Conservation (phyloP, 1,140 invertebrate species). For the Sycobia sp. region DNA sequence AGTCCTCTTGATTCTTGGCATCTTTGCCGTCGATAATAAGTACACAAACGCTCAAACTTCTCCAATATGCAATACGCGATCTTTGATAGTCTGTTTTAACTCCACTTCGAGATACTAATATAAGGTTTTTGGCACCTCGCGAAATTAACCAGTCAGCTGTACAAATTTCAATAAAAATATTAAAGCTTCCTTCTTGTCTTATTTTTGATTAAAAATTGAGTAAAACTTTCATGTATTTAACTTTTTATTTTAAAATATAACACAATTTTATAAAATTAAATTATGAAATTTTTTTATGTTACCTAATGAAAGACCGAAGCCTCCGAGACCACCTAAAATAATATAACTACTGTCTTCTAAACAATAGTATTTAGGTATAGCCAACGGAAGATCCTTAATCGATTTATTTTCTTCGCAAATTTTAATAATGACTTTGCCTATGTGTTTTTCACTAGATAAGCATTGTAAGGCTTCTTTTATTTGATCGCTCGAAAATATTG, state of each 20-base stretch:
- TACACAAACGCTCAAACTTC: conserved; percentile 61
- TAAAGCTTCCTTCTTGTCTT: too few species aligned
- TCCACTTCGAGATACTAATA: conserved; percentile 74
- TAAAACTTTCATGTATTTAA: too few species aligned
- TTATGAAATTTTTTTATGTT: background rate
- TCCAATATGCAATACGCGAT: conserved; percentile 60
- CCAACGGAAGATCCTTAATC: conserved; percentile 46
- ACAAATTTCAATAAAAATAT: background rate
- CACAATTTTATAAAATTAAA: too few species aligned
- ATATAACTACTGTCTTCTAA: conserved; percentile 57
- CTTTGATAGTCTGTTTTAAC: conserved; percentile 74
- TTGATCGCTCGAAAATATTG: conserved; percentile 57
- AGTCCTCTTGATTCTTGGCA: conserved; percentile 58
- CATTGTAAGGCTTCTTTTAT: conserved; percentile 62
- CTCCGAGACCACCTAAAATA: conserved; percentile 74
- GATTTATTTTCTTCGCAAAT: conserved; percentile 58
- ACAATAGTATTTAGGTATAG: conserved; percentile 65
- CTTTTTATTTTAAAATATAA: too few species aligned
- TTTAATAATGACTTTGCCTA: conserved; percentile 76
- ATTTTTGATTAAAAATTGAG: too few species aligned
- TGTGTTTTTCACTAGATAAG: conserved; percentile 77
- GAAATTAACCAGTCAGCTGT: conserved; percentile 73
- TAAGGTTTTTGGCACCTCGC: conserved; percentile 70
- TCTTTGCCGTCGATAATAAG: conserved; percentile 61
- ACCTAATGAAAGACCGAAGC: conserved; percentile 79